Base-by-base conservation (phyloP, 2,113 vertebrate species). In the Oceanites oceanicus region DNA sequence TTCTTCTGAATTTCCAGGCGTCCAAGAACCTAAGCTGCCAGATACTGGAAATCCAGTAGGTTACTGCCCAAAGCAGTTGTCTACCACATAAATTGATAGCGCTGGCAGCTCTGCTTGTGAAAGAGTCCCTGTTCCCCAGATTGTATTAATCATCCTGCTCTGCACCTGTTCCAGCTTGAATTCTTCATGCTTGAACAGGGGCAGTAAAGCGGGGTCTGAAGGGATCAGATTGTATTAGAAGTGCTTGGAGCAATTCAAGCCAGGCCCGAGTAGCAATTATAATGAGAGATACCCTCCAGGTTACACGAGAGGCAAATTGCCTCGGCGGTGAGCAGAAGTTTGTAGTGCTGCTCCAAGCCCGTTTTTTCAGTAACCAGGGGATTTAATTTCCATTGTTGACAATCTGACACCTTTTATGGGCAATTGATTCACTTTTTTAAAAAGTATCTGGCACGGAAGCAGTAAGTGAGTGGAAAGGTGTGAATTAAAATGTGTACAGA, bases 101-200 rank as follows among this genome's bases (percentile, higher is more conserved):
- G 22, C 83, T 97, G 96, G 96, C 96, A 97, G 96, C 87, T 97
- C 93, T 90, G 96, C 87, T 94, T 94, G 90, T 96, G 96, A 97
- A 96, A 95, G 93, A 53, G 92, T 79, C 92, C 90, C 94, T 94
- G 96, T 97, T 97, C 93, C 92, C 93, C 93, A 92, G 96, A 94
- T 90, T 96, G 90, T 88, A 66, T 97, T 96, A 96, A 97, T 97
- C 96, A 97, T 96, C 90, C 71, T 95, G 63, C 92, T 94, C 94
- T 88, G 96, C 96, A 97, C 96, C 96, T 97, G 96, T 97, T 97
- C 87, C 96, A 96, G 94, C 93, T 92, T 96, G 87, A 96, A 97
- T 97, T 97, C 96, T 95, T 96, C 96, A 97, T 96, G 96, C 94
- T 96, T 96, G 87, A 94, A 73, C 92, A 94, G 58, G 95, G 96